Evolutionary conservation across 2,797 vertebrate genomes (phyloP).

Genomic region (Tangara arthus): DNA sequence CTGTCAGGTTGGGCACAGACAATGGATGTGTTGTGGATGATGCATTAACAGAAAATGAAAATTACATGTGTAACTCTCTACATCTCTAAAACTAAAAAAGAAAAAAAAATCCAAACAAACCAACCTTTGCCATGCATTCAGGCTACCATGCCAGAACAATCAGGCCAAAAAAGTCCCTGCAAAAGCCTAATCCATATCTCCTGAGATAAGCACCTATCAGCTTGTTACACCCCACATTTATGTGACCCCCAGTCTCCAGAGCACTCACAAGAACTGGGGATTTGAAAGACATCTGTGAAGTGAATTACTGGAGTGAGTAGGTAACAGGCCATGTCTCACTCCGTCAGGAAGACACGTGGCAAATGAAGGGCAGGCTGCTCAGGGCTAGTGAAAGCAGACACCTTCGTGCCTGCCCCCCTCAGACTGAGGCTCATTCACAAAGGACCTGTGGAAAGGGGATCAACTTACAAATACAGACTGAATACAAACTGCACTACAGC

Average conservation of each 20-base stretch:
- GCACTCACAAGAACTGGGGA: neutral
- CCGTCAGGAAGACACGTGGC: accelerated
- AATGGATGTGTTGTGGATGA: neutral
- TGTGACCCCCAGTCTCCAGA: neutral
- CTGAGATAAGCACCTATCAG: neutral
- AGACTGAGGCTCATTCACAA: neutral
- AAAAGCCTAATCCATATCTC: neutral
- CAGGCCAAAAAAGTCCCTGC: neutral
- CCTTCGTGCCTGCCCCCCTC: neutral
- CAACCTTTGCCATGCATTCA: neutral
- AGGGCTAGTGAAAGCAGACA: neutral
- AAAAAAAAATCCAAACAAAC: neutral
- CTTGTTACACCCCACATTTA: neutral
- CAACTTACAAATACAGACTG: accelerated
- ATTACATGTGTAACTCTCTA: neutral
- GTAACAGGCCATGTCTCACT: accelerated
- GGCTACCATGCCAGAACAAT: neutral
- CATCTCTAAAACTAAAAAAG: neutral
- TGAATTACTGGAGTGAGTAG: neutral
- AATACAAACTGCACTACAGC: neutral
- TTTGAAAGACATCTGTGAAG: neutral
- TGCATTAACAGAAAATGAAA: neutral
- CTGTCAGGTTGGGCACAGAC: neutral
- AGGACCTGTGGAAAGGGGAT: accelerated
- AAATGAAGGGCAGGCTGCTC: neutral